Percentiles rank a stretch among this genome's conserved stretches.
Conservation (phyloP, 2,797 vertebrate species). For the Sebastes alutus region DNA sequence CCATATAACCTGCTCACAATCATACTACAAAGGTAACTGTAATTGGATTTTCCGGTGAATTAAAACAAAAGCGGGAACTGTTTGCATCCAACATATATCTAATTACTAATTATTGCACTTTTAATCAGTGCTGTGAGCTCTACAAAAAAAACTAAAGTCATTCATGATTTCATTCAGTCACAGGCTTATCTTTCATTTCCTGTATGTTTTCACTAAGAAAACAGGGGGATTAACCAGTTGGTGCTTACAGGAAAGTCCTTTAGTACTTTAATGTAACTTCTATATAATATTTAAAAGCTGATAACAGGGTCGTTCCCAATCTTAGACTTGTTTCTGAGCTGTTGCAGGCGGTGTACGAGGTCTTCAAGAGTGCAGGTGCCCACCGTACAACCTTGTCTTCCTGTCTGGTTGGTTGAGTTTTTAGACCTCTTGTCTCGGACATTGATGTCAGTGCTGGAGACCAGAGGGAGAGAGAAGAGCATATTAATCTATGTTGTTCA, state of each 20-base stretch:
- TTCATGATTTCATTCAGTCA: not conserved
- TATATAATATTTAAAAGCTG: conserved; percentile 79
- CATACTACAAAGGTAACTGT: not conserved
- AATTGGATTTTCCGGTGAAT: conserved; percentile 2
- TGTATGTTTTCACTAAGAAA: not conserved
- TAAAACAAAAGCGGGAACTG: not conserved
- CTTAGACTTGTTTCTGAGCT: conserved; percentile 87
- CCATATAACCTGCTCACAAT: not conserved
- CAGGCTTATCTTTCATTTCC: not conserved
- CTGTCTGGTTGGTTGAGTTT: conserved; percentile 81
- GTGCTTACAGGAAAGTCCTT: not conserved
- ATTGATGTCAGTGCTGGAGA: conserved; percentile 78
- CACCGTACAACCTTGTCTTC: conserved; percentile 86
- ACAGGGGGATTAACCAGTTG: not conserved
- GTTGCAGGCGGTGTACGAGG: conserved; percentile 88
- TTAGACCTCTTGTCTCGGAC: conserved; percentile 91
- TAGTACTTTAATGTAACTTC: conserved; percentile 81
- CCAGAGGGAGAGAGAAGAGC: conserved; percentile 33
- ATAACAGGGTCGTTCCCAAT: conserved; percentile 79
- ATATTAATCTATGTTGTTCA: conserved; percentile 46
- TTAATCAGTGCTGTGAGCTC: not conserved
- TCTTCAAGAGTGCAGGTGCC: conserved; percentile 93
- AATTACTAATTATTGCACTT: not conserved
- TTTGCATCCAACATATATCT: not conserved
- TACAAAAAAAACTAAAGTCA: not conserved